Base-by-base conservation (phyloP, 2,113 vertebrate species). In the Pan paniscus region DNA sequence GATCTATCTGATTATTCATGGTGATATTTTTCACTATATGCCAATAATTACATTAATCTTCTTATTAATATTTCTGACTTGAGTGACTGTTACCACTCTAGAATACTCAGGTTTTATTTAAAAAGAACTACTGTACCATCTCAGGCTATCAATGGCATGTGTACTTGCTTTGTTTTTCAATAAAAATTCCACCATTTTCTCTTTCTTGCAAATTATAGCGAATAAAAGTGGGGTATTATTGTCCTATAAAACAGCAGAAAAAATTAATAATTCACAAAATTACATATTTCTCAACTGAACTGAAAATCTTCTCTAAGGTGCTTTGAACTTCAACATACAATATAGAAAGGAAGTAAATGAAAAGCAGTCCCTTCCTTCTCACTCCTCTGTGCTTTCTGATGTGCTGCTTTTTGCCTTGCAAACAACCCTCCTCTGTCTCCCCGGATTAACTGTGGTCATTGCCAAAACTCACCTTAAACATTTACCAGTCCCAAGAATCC, bases 181-280 rank as follows among this genome's bases (percentile, higher is more conserved):
- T 8, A 99, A 98, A 96, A 99, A 98, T 76, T 99, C 99, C 6
- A 98, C 98, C 98, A 99, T 99, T 67, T 99, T 98, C 0, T 98
- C 94, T 9, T 99, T 99, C 73, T 99, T 99, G 97, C 99, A 98
- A 0, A 98, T 98, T 67, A 99, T 85, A 81, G 99, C 99, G 94
- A 99, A 98, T 88, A 97, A 98, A 97, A 99, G 96, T 0, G 99
- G 99, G 2, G 99, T 99, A 90, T 94, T 99, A 13, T 99, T 99
- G 89, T 99, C 99, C 99, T 99, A 93, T 91, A 97, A 98, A 95
- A 97, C 20, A 95, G 50, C 2, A 81, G 81, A 84, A 90, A 61
- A 10, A 80, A 90, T 55, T 86, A 50, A 38, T 14, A 79, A 89
- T 55, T 52, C 88, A 75, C 7, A 96, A 80, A 50, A 50, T 50